A percentile compares a stretch with the other conserved stretches of the same genome.
These are phyloP conservation scores for Erpetoichthys calabaricus DNA, from an alignment of 2,797 vertebrate genomes.

Conservation along the genomic window DNA sequence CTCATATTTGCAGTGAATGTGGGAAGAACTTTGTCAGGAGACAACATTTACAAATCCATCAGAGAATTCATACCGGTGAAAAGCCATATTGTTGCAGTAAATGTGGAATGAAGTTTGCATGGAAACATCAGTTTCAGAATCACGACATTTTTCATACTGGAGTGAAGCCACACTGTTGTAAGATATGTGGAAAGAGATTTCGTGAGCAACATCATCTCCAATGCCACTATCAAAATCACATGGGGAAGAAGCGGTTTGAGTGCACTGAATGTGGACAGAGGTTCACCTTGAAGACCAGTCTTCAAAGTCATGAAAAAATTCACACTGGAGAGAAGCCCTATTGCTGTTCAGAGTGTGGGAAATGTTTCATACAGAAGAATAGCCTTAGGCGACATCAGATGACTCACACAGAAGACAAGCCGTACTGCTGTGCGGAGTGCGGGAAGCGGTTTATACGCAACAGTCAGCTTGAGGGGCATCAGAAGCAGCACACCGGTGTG, in stretches of 20 bases:
- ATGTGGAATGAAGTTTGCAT: slow-evolving; percentile 15
- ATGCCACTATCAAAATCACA: slow-evolving; percentile 27
- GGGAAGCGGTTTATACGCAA: slow-evolving; percentile 30
- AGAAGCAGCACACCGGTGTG: slow-evolving; percentile 23
- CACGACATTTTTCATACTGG: slow-evolving; percentile 25
- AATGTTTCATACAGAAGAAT: slow-evolving; percentile 29
- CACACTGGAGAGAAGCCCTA: slow-evolving; percentile 31
- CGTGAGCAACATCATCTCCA: slow-evolving; percentile 24
- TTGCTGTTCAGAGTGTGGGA: slow-evolving; percentile 27
- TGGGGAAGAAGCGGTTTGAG: slow-evolving; percentile 27
- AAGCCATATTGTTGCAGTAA: slow-evolving; percentile 11
- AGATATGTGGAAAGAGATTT: slow-evolving; percentile 26
- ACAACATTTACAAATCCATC: slow-evolving; percentile 21
- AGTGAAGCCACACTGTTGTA: slow-evolving; percentile 26
- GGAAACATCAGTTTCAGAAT: slow-evolving; percentile 11
- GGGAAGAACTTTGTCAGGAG: slow-evolving; percentile 22
- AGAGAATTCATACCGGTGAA: slow-evolving; percentile 25
- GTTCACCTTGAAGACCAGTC: slow-evolving; percentile 26
- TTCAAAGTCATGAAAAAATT: slow-evolving; percentile 25
- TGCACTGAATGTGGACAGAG: slow-evolving; percentile 28
- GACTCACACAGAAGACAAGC: slow-evolving; percentile 38
- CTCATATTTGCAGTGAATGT: slow-evolving; percentile 17
- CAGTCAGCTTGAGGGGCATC: slow-evolving; percentile 23
- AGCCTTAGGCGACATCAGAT: slow-evolving; percentile 34
- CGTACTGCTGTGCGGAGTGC: slow-evolving; percentile 22